Percentiles rank a stretch among this genome's conserved stretches.
These are phyloP conservation scores for Calyptommatus sinebrachiatus DNA, from an alignment of 2,113 vertebrate genomes.

Conservation along the genomic window DNA sequence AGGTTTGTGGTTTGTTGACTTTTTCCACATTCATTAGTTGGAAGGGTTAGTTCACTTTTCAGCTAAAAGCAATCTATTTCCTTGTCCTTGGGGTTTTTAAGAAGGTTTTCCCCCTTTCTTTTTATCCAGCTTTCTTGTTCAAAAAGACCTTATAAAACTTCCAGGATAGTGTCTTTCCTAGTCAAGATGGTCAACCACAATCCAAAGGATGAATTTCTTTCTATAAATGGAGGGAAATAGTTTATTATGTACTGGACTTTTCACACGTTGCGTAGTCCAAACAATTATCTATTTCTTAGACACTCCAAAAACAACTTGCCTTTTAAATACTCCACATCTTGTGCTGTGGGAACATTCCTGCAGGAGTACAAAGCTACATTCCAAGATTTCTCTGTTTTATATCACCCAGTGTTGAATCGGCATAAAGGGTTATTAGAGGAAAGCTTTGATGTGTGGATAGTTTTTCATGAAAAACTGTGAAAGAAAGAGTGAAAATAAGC, in stretches of 20 bases:
- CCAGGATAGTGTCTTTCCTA: neutral
- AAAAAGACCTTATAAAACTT: neutral
- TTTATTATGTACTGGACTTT: accelerated
- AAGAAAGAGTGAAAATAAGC: too few species aligned
- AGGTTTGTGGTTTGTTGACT: neutral
- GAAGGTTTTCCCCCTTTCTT: too few species aligned
- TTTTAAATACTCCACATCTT: too few species aligned
- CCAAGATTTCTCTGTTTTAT: too few species aligned
- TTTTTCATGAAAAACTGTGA: too few species aligned
- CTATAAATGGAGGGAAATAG: neutral
- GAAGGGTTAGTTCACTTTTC: slow-evolving; percentile 5
- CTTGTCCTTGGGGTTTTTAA: neutral
- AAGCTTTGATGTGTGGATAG: too few species aligned
- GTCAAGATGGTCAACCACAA: accelerated
- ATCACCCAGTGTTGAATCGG: too few species aligned
- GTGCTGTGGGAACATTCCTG: too few species aligned
- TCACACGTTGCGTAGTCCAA: neutral
- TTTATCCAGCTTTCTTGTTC: neutral
- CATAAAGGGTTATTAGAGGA: too few species aligned
- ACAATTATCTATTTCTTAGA: neutral
- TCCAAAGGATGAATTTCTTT: neutral
- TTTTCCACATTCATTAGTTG: slow-evolving; percentile 9
- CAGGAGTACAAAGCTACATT: too few species aligned
- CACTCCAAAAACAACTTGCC: too few species aligned
- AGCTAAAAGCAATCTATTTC: slow-evolving; percentile 16